Evolutionary conservation across 2,888 invertebrate genomes (phyloP), one percentile per base, ranked within the genome.

Genomic region (Strigamia crassipes): DNA sequence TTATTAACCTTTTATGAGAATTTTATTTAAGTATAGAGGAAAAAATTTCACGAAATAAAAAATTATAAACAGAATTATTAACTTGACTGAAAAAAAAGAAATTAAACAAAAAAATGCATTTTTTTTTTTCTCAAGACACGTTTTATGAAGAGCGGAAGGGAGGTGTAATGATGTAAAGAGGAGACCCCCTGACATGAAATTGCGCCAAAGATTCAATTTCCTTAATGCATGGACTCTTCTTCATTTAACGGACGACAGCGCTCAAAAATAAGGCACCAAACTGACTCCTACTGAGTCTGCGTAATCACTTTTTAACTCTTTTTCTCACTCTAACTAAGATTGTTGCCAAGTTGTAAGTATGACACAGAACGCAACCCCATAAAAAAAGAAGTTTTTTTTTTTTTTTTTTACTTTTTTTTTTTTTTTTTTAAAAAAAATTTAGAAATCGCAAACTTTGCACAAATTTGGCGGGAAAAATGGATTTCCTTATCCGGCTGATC

Each of bases 381-480:
- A 18, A 78, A 78, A 78, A 42, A 38, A 10, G 18, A 27, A 10
- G 80, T 23, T 51, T 9, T 38, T 6, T 38, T 38, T 38, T 38
- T 38, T 38, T 38, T 10, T 9, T 38, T 9, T 27, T 51, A 31
- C 27, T 27, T n/a, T n/a, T n/a, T n/a, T n/a, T n/a, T n/a, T n/a
- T n/a, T n/a, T n/a, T n/a, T n/a, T n/a, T n/a, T n/a, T 21, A 46
- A 46, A 79, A 79, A 80, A 42, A 46, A 51, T 0, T 27, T 27
- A 23, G 31, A 51, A 78, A 78, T 41, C 42, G 41, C 41, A 3
- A 41, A 78, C 12, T 42, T 42, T 42, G 42, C 41, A 78, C n/a
- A 78, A 78, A 78, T 78, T 78, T 41, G 79, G 79, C 41, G 79
- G 41, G 79, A 42, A 78, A 78, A 78, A 78, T 42, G 42, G 79